These are phyloP conservation scores for Eufriesea mexicana DNA, from an alignment of 1,140 invertebrate genomes.

Conservation along the genomic window DNA sequence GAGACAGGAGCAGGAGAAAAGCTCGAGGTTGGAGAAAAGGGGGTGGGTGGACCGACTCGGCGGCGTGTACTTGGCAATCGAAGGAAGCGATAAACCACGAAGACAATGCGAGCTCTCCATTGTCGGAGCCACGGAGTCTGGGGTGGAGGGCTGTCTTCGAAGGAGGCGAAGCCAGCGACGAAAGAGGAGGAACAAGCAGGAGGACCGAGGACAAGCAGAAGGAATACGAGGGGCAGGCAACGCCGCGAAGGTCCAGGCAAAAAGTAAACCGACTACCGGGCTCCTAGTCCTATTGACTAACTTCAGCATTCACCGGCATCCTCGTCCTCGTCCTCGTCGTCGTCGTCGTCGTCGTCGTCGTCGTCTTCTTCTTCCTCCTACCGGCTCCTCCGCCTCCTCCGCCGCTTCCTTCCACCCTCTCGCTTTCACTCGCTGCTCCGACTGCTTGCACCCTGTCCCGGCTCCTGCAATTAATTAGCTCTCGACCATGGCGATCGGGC, in stretches of 20 bases:
- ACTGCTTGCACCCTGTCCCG: conserved; percentile 48
- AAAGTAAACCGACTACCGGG: conserved; percentile 73
- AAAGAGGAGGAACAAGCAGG: conserved; percentile 49
- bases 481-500: conserved; percentile 69
- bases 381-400: background rate
- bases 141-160: conserved; percentile 57
- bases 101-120: conserved; percentile 76
- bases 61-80: conserved; percentile 77
- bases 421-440: background rate
- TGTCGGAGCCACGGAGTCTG: conserved; percentile 71
- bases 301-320: conserved; percentile 67
- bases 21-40: conserved; percentile 22
- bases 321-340: conserved; percentile 26
- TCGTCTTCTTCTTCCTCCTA: background rate
- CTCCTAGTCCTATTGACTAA: conserved; percentile 71
- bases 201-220: conserved; percentile 51
- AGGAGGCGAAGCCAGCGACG: conserved; percentile 35
- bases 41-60: conserved; percentile 54
- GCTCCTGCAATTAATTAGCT: conserved; percentile 79
- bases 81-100: conserved; percentile 78
- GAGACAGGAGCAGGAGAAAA: conserved; percentile 11
- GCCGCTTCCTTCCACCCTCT: background rate
- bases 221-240: conserved; percentile 58
- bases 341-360: background rate
- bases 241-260: conserved; percentile 71